Evolutionary conservation across 2,797 vertebrate genomes (phyloP), one percentile per base, ranked within the genome.

Genomic region (Paguma larvata): DNA sequence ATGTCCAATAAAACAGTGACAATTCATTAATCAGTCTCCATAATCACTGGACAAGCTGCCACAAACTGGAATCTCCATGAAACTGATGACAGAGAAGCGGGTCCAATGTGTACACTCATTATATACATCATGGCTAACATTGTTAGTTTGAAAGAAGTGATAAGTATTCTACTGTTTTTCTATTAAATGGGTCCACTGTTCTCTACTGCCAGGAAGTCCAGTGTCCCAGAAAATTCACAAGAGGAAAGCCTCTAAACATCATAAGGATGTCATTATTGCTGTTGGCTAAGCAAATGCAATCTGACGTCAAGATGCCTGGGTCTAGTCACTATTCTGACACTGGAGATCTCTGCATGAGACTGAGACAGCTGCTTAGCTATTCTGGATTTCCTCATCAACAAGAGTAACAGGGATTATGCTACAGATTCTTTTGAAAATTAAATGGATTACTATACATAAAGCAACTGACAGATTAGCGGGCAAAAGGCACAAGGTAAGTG

Each of bases 21-120:
- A 98, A 91, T 27, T 96, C 96, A 98, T 98, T 95, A 97, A 98
- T 97, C 92, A 98, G 91, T 73, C 82, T 86, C 95, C 83, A 41
- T 68, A 96, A 95, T 9, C 96, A 97, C 19, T 80, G 73, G 25
- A 32, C 3, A 91, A 96, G 62, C 80, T 94, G 97, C 87, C 93
- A 97, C 53, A 91, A 95, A 97, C 77, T 92, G 92, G 94, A 98
- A 96, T 97, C 63, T 97, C 98, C 89, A 96, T 98, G 95, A 97
- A 94, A 46, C 59, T 19, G 82, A 94, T 77, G 67, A 92, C 94
- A 97, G 2, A n/a, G 89, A 97, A 95, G 77, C 78, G 59, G 23
- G 89, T 75, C 85, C 91, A 97, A 92, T 77, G 92, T 12, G 56
- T 30, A 95, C n/a, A 68, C 89, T 98, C 89, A 86, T 98, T 97